These are phyloP conservation scores for Pangasius djambal DNA, from an alignment of 2,797 vertebrate genomes.

Conservation along the genomic window DNA sequence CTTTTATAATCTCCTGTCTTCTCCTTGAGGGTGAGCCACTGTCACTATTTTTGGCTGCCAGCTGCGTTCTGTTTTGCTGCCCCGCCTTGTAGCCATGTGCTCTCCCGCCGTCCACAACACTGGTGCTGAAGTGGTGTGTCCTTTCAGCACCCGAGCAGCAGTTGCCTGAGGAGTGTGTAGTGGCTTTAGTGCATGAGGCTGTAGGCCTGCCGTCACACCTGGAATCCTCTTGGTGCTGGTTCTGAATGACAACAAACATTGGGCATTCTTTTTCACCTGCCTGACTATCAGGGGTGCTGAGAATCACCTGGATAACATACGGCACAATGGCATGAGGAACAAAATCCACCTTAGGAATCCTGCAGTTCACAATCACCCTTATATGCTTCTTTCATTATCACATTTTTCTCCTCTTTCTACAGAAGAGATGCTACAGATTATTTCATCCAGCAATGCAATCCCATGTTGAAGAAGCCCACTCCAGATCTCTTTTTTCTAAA, in stretches of 20 bases:
- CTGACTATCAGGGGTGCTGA: background rate
- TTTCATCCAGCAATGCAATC: background rate
- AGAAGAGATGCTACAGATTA: background rate
- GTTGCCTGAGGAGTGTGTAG: too few species aligned
- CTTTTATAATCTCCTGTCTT: too few species aligned
- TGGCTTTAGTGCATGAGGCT: too few species aligned
- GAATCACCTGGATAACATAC: background rate
- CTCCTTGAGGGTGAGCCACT: too few species aligned
- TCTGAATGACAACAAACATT: background rate
- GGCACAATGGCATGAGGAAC: background rate
- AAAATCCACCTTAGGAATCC: background rate
- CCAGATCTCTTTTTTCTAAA: background rate
- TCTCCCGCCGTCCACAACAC: too few species aligned
- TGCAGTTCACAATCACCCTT: background rate
- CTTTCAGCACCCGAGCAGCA: too few species aligned
- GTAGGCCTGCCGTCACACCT: background rate
- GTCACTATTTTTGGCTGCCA: too few species aligned
- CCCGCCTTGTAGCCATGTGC: too few species aligned
- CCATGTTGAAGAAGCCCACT: constrained; percentile 1
- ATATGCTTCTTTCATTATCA: background rate
- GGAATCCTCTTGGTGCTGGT: background rate
- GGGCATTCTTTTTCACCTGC: background rate
- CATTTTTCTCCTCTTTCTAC: background rate
- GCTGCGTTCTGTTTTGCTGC: too few species aligned
- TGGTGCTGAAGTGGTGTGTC: too few species aligned